Base-by-base conservation (phyloP, 2,888 invertebrate genomes). In the Chydorus sphaericus region DNA sequence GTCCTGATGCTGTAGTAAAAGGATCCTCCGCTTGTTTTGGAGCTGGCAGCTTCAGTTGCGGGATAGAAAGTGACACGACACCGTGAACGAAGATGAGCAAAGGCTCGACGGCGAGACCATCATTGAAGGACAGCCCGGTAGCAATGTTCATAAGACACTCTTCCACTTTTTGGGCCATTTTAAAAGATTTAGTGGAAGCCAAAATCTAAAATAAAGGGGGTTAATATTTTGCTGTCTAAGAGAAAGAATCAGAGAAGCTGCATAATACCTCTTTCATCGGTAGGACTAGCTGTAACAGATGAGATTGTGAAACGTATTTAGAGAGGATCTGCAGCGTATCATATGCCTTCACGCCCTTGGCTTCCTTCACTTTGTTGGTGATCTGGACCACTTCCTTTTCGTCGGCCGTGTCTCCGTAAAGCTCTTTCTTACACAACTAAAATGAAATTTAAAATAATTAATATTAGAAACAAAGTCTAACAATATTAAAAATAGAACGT, bases 381-480 rank as follows among this genome's bases (percentile, higher is more conserved):
- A 96, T 81, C 65, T 87, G 86, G 0, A 80, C 78, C 0, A 94
- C 81, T 70, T 93, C 89, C 69, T 94, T 96, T 69, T 97, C 96
- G 66, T 93, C 93, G 0, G 85, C 82, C 4, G 85, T 73, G 14
- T 79, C 75, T 0, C 92, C 92, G 67, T 96, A 96, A 37, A 96
- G 74, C 70, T 97, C 96, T 59, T 85, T 81, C 44, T 81, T 78
- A 61, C 90, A 90, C 5, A 93, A 71, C 77, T 81, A 63, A 20
- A 65, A 62, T n/a, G n/a, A 58, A 59, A 50, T 55, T 49, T 54
- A 54, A 61, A 31, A 5, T n/a, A 6, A n/a, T n/a, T n/a, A 49
- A 18, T 30, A 52, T 31, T 36, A 53, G 16, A 48, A 56, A 37
- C 52, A 58, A 20, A 3, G 52, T 33, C 44, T 20, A 10, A 37